Evolutionary conservation across 2,888 invertebrate genomes (phyloP).

Genomic region (Dicyrtoma fusca): DNA sequence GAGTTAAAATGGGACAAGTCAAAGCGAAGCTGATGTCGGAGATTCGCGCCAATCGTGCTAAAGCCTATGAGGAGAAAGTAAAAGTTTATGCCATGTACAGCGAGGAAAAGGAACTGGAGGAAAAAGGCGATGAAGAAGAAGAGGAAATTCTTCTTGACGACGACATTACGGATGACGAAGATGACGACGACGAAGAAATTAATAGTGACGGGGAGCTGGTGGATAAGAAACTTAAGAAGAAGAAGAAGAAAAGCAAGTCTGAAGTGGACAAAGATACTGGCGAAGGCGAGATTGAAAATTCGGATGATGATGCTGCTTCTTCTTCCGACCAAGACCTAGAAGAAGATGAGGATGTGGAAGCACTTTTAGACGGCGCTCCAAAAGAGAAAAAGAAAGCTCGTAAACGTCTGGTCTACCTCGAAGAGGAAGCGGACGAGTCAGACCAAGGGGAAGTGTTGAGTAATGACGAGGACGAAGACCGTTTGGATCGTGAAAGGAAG

Average conservation of each 20-base stretch:
- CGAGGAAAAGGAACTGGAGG: slow-evolving; percentile 55
- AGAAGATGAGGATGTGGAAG: slow-evolving; percentile 59
- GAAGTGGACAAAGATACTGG: slow-evolving; percentile 58
- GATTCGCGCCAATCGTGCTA: slow-evolving; percentile 52
- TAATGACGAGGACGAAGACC: slow-evolving; percentile 37
- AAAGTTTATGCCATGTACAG: slow-evolving; percentile 57
- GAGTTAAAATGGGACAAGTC: slow-evolving; percentile 42
- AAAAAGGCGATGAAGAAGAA: slow-evolving; percentile 49
- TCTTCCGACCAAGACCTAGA: slow-evolving; percentile 59
- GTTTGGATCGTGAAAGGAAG: slow-evolving; percentile 57
- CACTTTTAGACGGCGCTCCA: slow-evolving; percentile 2
- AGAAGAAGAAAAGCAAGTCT: slow-evolving; percentile 60
- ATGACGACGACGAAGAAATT: slow-evolving; percentile 43
- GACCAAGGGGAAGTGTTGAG: slow-evolving; percentile 16
- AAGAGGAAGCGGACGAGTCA: slow-evolving; percentile 55
- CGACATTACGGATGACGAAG: slow-evolving; percentile 55
- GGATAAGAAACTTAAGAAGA: slow-evolving; percentile 31
- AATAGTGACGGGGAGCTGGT: slow-evolving; percentile 56
- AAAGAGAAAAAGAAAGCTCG: slow-evolving; percentile 44
- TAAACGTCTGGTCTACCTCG: slow-evolving; percentile 62
- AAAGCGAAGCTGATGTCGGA: slow-evolving; percentile 44
- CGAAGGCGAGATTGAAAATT: slow-evolving; percentile 54
- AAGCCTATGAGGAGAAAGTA: slow-evolving; percentile 57
- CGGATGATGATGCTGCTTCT: slow-evolving; percentile 55
- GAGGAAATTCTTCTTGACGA: slow-evolving; percentile 61